Evolutionary conservation across 2,113 vertebrate species (phyloP).

Genomic region (Myotis brandtii): DNA sequence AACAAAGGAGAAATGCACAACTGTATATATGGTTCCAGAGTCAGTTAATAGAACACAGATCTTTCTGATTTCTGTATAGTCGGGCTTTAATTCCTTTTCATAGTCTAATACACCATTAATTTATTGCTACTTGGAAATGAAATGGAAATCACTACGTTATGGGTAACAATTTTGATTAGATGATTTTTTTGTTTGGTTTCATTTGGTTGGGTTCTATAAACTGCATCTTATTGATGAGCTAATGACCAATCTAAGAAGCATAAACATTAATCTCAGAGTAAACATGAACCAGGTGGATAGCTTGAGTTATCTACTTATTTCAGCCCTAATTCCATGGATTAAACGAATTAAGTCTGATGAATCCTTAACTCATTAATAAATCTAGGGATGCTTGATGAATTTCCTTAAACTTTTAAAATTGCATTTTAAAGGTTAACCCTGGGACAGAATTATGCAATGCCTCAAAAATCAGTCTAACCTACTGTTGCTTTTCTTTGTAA

Average conservation of each 20-base stretch:
- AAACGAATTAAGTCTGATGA: neutral
- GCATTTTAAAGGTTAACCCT: neutral
- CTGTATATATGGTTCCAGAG: neutral
- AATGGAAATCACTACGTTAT: neutral
- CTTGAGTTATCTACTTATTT: neutral
- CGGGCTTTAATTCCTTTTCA: slow-evolving; percentile 1
- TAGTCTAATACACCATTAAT: neutral
- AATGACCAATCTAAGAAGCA: neutral
- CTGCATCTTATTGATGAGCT: neutral
- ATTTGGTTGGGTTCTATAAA: neutral
- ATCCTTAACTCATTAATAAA: neutral
- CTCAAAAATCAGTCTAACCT: neutral
- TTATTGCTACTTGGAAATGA: neutral
- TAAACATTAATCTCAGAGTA: slow-evolving; percentile 13
- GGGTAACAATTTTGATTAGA: neutral
- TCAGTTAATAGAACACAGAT: neutral
- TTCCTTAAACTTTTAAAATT: neutral
- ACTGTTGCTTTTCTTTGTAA: neutral
- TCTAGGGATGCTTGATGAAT: neutral
- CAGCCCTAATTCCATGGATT: neutral
- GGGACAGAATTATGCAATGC: neutral
- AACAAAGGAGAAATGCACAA: neutral
- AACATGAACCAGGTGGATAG: neutral
- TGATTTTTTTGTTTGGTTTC: neutral
- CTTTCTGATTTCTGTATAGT: neutral